Percentiles rank a stretch among this genome's conserved stretches.
These are phyloP conservation scores for Apotomis turbidana DNA, from an alignment of 2,888 invertebrate species.

Conservation along the genomic window DNA sequence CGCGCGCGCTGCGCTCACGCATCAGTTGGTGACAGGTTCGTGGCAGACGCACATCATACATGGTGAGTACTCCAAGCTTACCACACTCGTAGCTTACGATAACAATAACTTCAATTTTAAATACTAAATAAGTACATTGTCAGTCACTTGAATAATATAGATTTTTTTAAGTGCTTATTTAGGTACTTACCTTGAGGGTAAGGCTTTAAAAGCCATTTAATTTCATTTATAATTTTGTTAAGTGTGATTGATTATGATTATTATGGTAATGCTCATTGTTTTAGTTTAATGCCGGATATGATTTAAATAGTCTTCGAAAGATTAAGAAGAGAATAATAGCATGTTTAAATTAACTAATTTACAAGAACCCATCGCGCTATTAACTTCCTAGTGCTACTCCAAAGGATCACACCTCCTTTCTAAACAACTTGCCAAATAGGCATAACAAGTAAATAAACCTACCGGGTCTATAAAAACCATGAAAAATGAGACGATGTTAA, in stretches of 20 bases:
- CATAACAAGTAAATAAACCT: slow-evolving; percentile 14
- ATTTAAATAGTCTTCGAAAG: not conserved
- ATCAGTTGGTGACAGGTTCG: slow-evolving; percentile 76
- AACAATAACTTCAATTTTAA: not conserved
- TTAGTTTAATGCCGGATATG: not conserved
- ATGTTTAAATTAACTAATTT: not conserved
- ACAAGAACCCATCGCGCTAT: not conserved
- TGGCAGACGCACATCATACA: slow-evolving; percentile 58
- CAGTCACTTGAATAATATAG: not conserved
- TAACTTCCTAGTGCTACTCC: not conserved
- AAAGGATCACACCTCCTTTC: slow-evolving; percentile 10
- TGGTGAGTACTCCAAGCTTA: slow-evolving; percentile 60
- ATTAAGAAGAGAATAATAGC: not conserved
- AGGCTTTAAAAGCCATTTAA: too few species aligned
- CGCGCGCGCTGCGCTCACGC: slow-evolving; percentile 62
- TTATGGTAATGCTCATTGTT: too few species aligned
- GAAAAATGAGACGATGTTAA: slow-evolving; percentile 21
- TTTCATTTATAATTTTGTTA: too few species aligned
- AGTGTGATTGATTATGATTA: too few species aligned
- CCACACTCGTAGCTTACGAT: not conserved
- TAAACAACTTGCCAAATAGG: slow-evolving; percentile 3
- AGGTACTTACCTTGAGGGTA: too few species aligned
- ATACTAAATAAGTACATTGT: not conserved
- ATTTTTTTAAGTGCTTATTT: too few species aligned
- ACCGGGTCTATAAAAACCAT: slow-evolving; percentile 32